phyloP scores from a whole-genome alignment of 2,113 vertebrate species.

The Chaenocephalus aceratus region DNA sequence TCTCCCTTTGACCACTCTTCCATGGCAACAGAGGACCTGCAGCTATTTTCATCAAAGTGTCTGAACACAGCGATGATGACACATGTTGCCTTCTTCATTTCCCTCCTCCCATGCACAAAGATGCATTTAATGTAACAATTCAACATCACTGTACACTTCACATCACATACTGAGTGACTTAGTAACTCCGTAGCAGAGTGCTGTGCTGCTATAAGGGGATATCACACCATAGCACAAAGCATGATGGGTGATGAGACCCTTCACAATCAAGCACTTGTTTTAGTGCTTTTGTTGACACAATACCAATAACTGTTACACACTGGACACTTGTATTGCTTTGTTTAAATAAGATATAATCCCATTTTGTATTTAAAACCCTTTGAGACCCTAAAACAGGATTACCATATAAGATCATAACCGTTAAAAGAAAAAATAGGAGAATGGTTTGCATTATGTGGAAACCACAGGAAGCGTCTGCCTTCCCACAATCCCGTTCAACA shows the following conservation, averaged over 20 bases:
- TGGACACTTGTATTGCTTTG: neutral
- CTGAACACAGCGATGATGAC: slow-evolving; percentile 15
- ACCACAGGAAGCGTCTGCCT: neutral
- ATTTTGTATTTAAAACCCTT: too few species aligned
- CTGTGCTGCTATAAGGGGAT: slow-evolving; percentile 55
- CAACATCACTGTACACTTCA: neutral
- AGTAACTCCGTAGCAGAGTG: slow-evolving; percentile 1
- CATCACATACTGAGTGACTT: slow-evolving; percentile 10
- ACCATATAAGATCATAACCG: slow-evolving; percentile 12
- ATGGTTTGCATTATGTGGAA: slow-evolving; percentile 27
- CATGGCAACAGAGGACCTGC: slow-evolving; percentile 29
- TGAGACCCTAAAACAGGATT: neutral
- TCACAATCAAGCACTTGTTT: slow-evolving; percentile 74
- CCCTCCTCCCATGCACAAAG: neutral
- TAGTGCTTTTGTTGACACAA: slow-evolving; percentile 10
- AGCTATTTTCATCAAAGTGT: slow-evolving; percentile 30
- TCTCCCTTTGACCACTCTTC: slow-evolving; percentile 6
- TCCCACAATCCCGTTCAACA: slow-evolving; percentile 26
- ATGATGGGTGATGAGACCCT: slow-evolving; percentile 39
- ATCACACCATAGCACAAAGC: slow-evolving; percentile 66
- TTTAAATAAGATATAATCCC: too few species aligned
- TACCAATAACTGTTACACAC: neutral
- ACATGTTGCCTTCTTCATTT: slow-evolving; percentile 15
- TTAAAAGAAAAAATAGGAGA: slow-evolving; percentile 11
- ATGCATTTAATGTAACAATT: neutral